A percentile compares a stretch with the other conserved stretches of the same genome.
Conservation (phyloP, 1,140 invertebrate species). For the Zaprionus camerounensis region DNA sequence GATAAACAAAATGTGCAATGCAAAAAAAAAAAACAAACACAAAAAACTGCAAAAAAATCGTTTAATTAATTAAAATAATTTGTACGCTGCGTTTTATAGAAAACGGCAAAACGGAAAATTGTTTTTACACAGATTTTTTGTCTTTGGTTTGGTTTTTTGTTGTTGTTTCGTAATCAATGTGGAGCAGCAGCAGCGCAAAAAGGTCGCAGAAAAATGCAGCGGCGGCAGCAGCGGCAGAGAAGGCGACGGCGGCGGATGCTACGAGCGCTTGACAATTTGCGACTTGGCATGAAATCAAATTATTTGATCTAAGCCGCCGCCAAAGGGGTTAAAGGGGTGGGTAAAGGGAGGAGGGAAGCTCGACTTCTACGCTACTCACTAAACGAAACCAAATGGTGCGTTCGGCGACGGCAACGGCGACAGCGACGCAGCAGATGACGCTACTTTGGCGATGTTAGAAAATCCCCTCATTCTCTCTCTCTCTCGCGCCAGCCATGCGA, state of each 20-base stretch:
- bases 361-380: conserved; percentile 40
- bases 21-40: conserved; percentile 52
- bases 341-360: neutral
- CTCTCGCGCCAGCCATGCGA: conserved; percentile 54
- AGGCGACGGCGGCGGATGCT: conserved; percentile 53
- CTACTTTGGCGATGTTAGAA: conserved; percentile 42
- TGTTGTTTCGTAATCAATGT: conserved; percentile 67
- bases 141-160: conserved; percentile 33
- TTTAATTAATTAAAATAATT: conserved; percentile 74
- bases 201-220: conserved; percentile 68
- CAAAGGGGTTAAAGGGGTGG: conserved; percentile 1
- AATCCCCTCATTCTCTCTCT: neutral
- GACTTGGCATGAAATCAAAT: conserved; percentile 83
- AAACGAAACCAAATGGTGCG: conserved; percentile 82
- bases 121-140: conserved; percentile 29
- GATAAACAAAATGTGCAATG: conserved; percentile 62
- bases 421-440: conserved; percentile 11
- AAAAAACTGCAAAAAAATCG: conserved; percentile 43
- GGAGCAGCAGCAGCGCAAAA: conserved; percentile 58
- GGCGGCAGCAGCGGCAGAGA: conserved; percentile 32
- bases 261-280: conserved; percentile 76
- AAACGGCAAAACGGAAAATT: conserved; percentile 59
- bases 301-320: conserved; percentile 82
- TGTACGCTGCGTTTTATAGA: conserved; percentile 45
- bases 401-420: conserved; percentile 43